Evolutionary conservation across 2,113 vertebrate genomes (phyloP).

Genomic region (Hemibates koningsi): DNA sequence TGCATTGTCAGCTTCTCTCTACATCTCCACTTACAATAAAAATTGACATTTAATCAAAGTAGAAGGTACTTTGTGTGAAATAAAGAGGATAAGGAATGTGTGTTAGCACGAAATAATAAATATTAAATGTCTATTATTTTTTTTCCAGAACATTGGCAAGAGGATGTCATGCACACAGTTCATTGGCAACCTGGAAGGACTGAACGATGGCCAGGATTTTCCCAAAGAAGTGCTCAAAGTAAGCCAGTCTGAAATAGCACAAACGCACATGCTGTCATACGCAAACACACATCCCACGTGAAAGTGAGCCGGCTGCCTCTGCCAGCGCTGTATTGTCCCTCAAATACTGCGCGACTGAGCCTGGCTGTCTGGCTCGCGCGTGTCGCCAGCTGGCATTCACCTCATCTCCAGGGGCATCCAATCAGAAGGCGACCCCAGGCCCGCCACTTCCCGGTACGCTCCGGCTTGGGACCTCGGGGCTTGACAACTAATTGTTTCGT

Average conservation of each 20-base stretch:
- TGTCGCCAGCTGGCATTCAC: constrained; percentile 43
- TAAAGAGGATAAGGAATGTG: not conserved
- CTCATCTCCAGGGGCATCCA: constrained; percentile 37
- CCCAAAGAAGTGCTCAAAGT: constrained; percentile 94
- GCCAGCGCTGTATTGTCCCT: constrained; percentile 42
- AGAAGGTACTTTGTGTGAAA: not conserved
- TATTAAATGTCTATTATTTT: not conserved
- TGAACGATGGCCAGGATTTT: constrained; percentile 89
- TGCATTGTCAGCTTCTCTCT: not conserved
- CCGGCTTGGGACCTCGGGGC: not conserved
- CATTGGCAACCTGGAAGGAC: constrained; percentile 88
- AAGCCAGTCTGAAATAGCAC: constrained; percentile 47
- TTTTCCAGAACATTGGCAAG: constrained; percentile 86
- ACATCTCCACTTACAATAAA: not conserved
- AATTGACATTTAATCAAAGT: not conserved
- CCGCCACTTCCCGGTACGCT: constrained; percentile 35
- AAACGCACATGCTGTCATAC: not conserved
- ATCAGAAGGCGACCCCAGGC: constrained; percentile 14
- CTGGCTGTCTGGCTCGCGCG: constrained; percentile 11
- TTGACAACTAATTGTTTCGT: constrained; percentile 8
- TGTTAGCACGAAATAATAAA: not conserved
- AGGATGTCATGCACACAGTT: constrained; percentile 94
- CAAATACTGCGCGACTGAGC: constrained; percentile 14
- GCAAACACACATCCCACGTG: not conserved
- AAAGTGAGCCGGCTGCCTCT: not conserved